Base-by-base conservation (phyloP, 2,797 vertebrate species). In the Rhinella marina region DNA sequence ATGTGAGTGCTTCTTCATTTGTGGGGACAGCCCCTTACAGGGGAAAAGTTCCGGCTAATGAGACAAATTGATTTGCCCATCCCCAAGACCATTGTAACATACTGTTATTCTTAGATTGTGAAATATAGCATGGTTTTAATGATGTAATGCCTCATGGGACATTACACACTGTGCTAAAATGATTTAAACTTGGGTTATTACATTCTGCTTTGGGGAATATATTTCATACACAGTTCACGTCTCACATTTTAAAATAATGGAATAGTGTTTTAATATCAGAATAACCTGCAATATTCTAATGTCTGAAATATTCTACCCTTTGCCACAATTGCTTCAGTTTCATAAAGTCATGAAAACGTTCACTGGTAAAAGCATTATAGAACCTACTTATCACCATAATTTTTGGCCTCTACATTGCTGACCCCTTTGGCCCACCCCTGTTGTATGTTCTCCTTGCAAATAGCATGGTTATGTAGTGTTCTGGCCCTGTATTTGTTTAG, bases 401-500 rank as follows among this genome's bases (percentile, higher is more conserved):
- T 50, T 0, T 89, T 90, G 83, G 8, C 11, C 1, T 0, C 32
- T 19, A 6, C 23, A 2, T 91, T 27, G 11, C 57, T 84, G 8
- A 88, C 81, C 1, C 1, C 0, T 66, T 90, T 84, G 87, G 59
- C 70, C 83, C 0, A 7, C 52, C 86, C 82, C 9, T 48, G 16
- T 48, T 83, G 9, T 81, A 23, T 87, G 10, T 66, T 87, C 88
- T 88, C 73, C 79, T 90, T 56, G 3, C 56, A 32, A 80, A 87
- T 88, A 68, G 89, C 87, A 80, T 61, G 7, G 57, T 86, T 91
- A 70, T 2, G 0, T 48, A 23, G 9, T 90, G 29, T 57, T 90
- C 59, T 86, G 14, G 12, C 87, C 57, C 81, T 91, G 85, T 89
- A 85, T 14, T 78, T 76, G 68, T 90, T 89, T 87, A 86, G 29